phyloP scores from a whole-genome alignment of 1,140 invertebrate genomes.

The Dendrolimus kikuchii region DNA sequence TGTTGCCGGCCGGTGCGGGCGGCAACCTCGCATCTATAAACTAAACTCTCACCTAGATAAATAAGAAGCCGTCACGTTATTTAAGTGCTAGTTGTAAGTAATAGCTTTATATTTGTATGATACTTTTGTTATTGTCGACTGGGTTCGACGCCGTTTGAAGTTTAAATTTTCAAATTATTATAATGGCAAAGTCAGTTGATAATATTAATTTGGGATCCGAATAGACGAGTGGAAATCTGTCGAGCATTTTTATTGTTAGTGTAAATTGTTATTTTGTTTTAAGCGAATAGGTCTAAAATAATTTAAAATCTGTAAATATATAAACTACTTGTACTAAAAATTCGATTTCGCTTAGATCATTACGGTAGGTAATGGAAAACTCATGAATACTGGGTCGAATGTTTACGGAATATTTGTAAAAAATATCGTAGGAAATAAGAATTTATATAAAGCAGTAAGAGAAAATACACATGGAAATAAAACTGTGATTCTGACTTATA shows the following conservation, averaged over 20 bases:
- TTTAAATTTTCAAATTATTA: conserved; percentile 64
- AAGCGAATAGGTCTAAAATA: conserved; percentile 64
- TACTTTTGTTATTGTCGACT: conserved; percentile 69
- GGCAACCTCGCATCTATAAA: conserved; percentile 26
- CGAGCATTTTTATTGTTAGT: conserved; percentile 70
- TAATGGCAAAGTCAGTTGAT: conserved; percentile 54
- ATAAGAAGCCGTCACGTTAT: conserved; percentile 41
- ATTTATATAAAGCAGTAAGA: conserved; percentile 37
- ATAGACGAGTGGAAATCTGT: conserved; percentile 58
- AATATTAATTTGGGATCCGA: conserved; percentile 59
- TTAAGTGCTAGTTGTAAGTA: conserved; percentile 55
- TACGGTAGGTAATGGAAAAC: conserved; percentile 57
- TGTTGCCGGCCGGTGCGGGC: conserved; percentile 21
- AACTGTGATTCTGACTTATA: conserved; percentile 70
- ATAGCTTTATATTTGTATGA: conserved; percentile 55
- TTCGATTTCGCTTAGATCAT: conserved; percentile 53
- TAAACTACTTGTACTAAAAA: conserved; percentile 56
- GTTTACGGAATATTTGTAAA: conserved; percentile 49
- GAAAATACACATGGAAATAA: conserved; percentile 64
- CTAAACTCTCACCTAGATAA: conserved; percentile 25
- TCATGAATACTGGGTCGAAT: conserved; percentile 53
- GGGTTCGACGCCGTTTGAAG: conserved; percentile 64
- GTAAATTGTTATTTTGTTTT: conserved; percentile 72
- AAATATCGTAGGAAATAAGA: conserved; percentile 28
- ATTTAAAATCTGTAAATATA: conserved; percentile 65